phyloP scores from a whole-genome alignment of 2,888 invertebrate species.

The Synergus laeviventris region DNA sequence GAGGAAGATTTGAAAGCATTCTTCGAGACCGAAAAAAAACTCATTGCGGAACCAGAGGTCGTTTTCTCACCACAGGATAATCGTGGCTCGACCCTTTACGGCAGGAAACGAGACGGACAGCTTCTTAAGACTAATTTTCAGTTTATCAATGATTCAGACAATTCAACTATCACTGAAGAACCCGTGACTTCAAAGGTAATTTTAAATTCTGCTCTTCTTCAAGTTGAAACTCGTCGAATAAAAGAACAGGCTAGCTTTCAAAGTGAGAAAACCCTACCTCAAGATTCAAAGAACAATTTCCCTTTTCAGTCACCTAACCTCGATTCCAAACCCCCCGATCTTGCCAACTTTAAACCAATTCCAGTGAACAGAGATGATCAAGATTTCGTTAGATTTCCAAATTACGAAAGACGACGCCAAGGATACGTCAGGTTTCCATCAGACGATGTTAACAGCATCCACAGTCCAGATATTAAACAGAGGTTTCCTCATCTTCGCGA shows the following conservation, averaged over 20 bases:
- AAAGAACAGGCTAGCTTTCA: conserved; percentile 46
- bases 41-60: conserved; percentile 55
- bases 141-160: conserved; percentile 11
- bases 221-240: conserved; percentile 37
- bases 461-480: conserved; percentile 64
- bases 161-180: conserved; percentile 20
- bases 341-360: conserved; percentile 17
- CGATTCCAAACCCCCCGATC: not conserved
- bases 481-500: conserved; percentile 56
- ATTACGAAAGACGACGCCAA: conserved; percentile 50
- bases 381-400: conserved; percentile 61
- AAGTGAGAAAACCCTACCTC: conserved; percentile 45
- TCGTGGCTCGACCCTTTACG: conserved; percentile 18
- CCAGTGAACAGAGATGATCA: conserved; percentile 43
- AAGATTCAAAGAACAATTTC: conserved; percentile 33
- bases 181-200: conserved; percentile 33
- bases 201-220: conserved; percentile 41
- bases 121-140: conserved; percentile 8
- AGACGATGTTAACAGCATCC: conserved; percentile 70
- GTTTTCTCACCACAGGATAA: conserved; percentile 51
- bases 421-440: conserved; percentile 65
- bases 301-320: conserved; percentile 9
- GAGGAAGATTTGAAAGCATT: conserved; percentile 44
- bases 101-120: conserved; percentile 42
- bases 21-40: conserved; percentile 50